These are phyloP conservation scores for Xiphophorus hellerii DNA, from an alignment of 2,113 vertebrate species.

Conservation along the genomic window DNA sequence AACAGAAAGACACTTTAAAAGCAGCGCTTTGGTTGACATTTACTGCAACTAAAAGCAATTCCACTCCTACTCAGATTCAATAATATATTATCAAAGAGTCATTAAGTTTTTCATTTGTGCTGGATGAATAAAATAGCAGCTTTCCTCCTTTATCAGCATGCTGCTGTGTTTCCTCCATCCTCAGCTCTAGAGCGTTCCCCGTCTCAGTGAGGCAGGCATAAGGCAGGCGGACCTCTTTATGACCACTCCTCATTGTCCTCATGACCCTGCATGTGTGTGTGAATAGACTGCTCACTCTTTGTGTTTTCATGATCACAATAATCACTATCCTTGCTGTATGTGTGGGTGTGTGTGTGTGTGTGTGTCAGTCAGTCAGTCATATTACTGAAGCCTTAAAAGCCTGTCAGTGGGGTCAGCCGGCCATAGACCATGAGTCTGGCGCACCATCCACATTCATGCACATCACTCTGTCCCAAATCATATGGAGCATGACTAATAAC, in stretches of 20 bases:
- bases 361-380: conserved; percentile 28
- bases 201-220: conserved; percentile 38
- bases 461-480: conserved; percentile 59
- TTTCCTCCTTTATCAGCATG: too few species aligned
- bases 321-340: conserved; percentile 25
- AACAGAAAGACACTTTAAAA: conserved; percentile 6
- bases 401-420: conserved; percentile 57
- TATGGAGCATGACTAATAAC: conserved; percentile 78
- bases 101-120: too few species aligned
- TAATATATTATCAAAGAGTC: background rate
- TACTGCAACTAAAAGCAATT: background rate
- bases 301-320: conserved; percentile 36
- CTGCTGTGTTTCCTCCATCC: too few species aligned
- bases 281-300: conserved; percentile 55
- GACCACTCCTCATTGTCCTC: conserved; percentile 34
- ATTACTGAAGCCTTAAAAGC: conserved; percentile 62
- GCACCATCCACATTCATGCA: conserved; percentile 46
- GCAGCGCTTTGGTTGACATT: background rate
- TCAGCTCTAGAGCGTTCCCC: too few species aligned
- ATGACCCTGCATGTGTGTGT: conserved; percentile 49
- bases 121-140: too few species aligned
- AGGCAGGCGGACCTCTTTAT: conserved; percentile 61
- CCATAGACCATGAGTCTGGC: conserved; percentile 57
- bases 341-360: conserved; percentile 18
- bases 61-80: background rate